Base-by-base conservation (phyloP, 2,888 invertebrate genomes). In the Rhopalosiphum nymphaeae region DNA sequence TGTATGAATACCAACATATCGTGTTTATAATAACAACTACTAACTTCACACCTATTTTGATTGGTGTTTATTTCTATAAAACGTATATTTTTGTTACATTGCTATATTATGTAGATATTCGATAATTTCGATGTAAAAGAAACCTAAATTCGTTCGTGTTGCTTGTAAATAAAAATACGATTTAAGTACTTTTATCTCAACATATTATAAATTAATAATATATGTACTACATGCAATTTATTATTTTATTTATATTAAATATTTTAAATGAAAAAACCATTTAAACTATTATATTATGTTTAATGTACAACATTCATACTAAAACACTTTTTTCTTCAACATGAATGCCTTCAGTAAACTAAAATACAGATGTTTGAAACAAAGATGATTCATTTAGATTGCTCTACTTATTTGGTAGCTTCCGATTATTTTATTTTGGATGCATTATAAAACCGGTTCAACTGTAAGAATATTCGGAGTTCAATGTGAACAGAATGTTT, bases 331-430 rank as follows among this genome's bases (percentile, higher is more conserved):
- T 49, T 90, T 46, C 89, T 67, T 78, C 36, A 9, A 36, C 78
- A 78, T 44, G 29, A 84, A 84, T 53, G 36, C 36, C 9, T 91
- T 3, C 29, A 84, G 42, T 67, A 91, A 42, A 84, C 26, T 13
- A 88, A 53, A 84, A 67, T 25, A 78, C 78, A 91, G 91, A 78
- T 91, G 57, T 86, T 91, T 44, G 13, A 11, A 42, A 36, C 91
- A 57, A 25, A 91, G 91, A 91, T 57, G 91, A 86, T 86, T 86
- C 44, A 57, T 91, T 91, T 46, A n/a, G 44, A 91, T 85, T 91
- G 91, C 85, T 91, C 91, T 86, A 91, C 91, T 91, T 91, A 85
- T 91, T 91, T 57, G 85, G 91, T 57, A n/a, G 91, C 91, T 91
- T 91, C 91, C 85, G 56, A 91, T 91, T 56, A 85, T 91, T 44